Conservation (phyloP, 2,888 invertebrate species). For the Tipula confusa region DNA sequence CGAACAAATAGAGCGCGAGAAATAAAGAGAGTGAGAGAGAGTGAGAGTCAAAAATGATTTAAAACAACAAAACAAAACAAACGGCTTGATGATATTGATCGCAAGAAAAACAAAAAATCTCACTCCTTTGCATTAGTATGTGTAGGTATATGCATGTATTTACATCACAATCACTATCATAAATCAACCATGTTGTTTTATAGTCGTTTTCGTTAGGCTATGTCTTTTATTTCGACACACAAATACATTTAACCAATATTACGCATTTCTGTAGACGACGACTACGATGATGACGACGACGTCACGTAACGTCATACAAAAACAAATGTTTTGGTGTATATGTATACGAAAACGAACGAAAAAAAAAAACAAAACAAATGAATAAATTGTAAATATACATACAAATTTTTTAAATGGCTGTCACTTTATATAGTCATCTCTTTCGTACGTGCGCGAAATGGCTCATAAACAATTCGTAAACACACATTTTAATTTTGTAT, state of each 20-base stretch:
- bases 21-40: background rate
- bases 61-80: background rate
- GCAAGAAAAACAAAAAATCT: background rate
- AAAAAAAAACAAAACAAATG: background rate
- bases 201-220: background rate
- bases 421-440: background rate
- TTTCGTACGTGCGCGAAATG: background rate
- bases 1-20: no score
- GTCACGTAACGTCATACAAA: background rate
- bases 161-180: background rate
- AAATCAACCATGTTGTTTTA: background rate
- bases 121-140: background rate
- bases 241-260: background rate
- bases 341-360: background rate
- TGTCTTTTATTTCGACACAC: background rate
- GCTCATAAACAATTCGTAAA: background rate
- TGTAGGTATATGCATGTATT: background rate
- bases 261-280: background rate
- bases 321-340: background rate
- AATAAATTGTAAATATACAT: no score
- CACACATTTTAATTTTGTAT: background rate
- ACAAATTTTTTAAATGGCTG: slow-evolving; percentile 6
- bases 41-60: background rate
- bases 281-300: no score
- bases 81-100: background rate